Percentiles rank a stretch among this genome's conserved stretches.
Evolutionary conservation across 2,113 vertebrate genomes (phyloP).

Genomic region (Apodemus speciosus): DNA sequence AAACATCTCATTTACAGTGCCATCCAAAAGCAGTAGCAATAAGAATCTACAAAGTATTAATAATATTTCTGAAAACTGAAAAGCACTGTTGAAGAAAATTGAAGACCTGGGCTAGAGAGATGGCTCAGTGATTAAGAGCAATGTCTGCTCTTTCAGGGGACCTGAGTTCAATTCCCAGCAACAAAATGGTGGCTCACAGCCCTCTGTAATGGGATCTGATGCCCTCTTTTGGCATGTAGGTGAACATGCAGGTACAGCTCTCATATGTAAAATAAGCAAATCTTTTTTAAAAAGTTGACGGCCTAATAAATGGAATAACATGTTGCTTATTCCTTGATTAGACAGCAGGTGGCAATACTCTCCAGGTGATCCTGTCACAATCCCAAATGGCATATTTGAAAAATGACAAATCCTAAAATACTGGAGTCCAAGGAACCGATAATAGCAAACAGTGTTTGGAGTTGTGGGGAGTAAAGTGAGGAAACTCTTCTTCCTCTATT

Average conservation of each 20-base stretch:
- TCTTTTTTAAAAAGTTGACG: background rate
- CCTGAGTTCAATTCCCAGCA: too few relatives aligned
- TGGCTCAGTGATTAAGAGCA: too few relatives aligned
- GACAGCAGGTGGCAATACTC: background rate
- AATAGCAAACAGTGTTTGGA: background rate
- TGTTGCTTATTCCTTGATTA: background rate
- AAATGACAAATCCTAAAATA: constrained; percentile 32
- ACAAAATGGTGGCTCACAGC: too few relatives aligned
- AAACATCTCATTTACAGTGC: background rate
- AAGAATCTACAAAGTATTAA: background rate
- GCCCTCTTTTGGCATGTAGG: too few relatives aligned
- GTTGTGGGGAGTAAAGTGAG: background rate
- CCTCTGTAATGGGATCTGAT: too few relatives aligned
- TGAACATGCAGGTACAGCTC: too few relatives aligned
- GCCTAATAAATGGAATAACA: background rate
- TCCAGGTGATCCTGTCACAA: background rate
- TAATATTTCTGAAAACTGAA: constrained; percentile 1
- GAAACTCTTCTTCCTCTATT: background rate
- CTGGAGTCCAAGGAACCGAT: background rate
- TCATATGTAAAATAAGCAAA: too few relatives aligned
- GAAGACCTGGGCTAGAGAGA: too few relatives aligned
- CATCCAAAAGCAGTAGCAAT: background rate
- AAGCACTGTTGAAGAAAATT: background rate
- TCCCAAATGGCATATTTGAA: background rate
- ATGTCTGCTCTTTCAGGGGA: too few relatives aligned